Base-by-base conservation (phyloP, 2,113 vertebrate species). In the Manacus vitellinus region DNA sequence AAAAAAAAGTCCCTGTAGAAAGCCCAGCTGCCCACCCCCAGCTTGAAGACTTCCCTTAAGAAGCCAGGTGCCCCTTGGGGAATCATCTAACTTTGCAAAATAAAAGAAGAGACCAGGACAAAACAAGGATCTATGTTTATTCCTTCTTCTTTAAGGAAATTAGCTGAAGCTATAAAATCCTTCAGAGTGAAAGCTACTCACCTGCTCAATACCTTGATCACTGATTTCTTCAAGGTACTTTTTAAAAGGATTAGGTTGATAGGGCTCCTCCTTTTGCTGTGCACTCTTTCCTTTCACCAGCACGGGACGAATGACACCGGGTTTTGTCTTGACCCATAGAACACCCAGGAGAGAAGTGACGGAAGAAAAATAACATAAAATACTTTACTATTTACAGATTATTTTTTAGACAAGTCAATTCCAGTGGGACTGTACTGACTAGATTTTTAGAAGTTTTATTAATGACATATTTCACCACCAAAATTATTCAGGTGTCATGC, bases 221-320 rank as follows among this genome's bases (percentile, higher is more conserved):
- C 81, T 94, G 62, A 95, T 94, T 88, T 98, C 98, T 85, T 98
- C 97, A 52, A 98, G 90, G 76, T 97, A 98, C 76, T 97, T 98
- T 88, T 97, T 98, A 95, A 98, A 98, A 67, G 98, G 98, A 35
- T 98, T 99, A 55, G 97, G 96, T 73, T 98, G 95, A 95, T 97
- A 98, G 20, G 97, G 78, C 27, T 98, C 98, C n/a, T 98, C 97
- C 49, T 95, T 96, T 84, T 97, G 97, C 81, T 97, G 94, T 27
- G 96, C 84, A 75, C 97, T 95, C 97, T 97, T 98, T 66, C 97
- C 98, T 97, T 98, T 98, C 67, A 98, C 95, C 27, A 97, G 93
- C 80, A 97, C 96, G 0, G 99, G 99, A 35, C 98, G 98, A 97
- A 99, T 99, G 39, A 99, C 98, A 91, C 99, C 99, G 47, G 99